Evolutionary conservation across 1,140 invertebrate genomes (phyloP).

Genomic region (Laodelphax striatellus): DNA sequence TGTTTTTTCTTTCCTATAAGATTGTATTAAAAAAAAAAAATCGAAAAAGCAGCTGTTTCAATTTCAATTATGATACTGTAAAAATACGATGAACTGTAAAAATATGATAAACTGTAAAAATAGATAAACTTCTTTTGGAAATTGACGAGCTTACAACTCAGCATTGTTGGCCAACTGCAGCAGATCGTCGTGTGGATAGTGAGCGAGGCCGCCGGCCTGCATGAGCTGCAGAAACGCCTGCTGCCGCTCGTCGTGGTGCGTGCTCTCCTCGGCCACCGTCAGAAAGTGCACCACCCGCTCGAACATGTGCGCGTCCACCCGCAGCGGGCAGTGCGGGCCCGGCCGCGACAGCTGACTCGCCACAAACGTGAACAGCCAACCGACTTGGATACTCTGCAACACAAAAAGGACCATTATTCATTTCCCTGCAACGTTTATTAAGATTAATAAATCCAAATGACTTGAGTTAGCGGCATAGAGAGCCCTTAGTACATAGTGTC

Average conservation of each 20-base stretch:
- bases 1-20: too few species aligned
- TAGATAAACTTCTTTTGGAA: too few species aligned
- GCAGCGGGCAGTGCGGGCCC: constrained; percentile 31
- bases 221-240: constrained; percentile 70
- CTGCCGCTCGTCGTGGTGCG: constrained; percentile 59
- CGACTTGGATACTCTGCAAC: constrained; percentile 41
- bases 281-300: constrained; percentile 36
- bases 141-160: constrained; percentile 20
- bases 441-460: too few species aligned
- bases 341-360: constrained; percentile 47
- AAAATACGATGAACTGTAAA: too few species aligned
- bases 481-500: too few species aligned
- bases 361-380: constrained; percentile 60
- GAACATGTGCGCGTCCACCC: constrained; percentile 30
- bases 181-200: constrained; percentile 15
- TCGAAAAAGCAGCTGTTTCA: too few species aligned
- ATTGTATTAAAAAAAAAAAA: too few species aligned
- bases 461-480: too few species aligned
- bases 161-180: constrained; percentile 18
- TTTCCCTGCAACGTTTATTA: too few species aligned
- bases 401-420: constrained; percentile 24
- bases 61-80: too few species aligned
- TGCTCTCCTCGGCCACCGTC: constrained; percentile 32
- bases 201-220: constrained; percentile 32
- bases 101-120: too few species aligned